Evolutionary conservation across 2,113 vertebrate species (phyloP).

Genomic region (Dolichallabes microphthalmus): DNA sequence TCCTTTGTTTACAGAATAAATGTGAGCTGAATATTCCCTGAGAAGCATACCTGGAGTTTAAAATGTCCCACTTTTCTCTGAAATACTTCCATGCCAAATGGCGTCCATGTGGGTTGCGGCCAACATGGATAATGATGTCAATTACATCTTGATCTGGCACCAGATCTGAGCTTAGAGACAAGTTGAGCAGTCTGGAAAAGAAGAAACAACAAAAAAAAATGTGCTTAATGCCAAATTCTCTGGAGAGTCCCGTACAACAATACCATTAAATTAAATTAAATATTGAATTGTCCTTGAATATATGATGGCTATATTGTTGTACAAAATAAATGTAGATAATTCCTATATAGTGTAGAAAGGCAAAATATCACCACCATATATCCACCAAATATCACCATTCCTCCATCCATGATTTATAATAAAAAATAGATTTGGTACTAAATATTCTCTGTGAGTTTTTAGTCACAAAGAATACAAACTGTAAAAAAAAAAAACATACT

Average conservation of each 20-base stretch:
- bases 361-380: not conserved
- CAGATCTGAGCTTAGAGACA: slow-evolving; percentile 92
- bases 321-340: not conserved
- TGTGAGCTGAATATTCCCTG: not conserved
- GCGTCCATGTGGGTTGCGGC: slow-evolving; percentile 91
- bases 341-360: not conserved
- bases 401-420: not conserved
- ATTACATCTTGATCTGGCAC: slow-evolving; percentile 95
- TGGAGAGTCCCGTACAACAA: not conserved
- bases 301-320: not conserved
- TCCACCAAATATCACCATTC: too few relatives aligned
- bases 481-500: not conserved
- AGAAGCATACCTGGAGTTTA: slow-evolving; percentile 85
- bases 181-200: slow-evolving; percentile 83
- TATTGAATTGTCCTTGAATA: not conserved
- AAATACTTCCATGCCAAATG: slow-evolving; percentile 96
- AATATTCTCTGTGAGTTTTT: not conserved
- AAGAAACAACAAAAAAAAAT: not conserved
- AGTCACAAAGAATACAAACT: not conserved
- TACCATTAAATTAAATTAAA: too few relatives aligned
- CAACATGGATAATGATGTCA: slow-evolving; percentile 94
- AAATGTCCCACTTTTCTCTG: slow-evolving; percentile 92
- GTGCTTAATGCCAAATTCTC: not conserved
- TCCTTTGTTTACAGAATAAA: slow-evolving; percentile 11
- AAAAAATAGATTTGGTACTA: not conserved